These are phyloP conservation scores for Phasia obesa DNA, from an alignment of 2,888 invertebrate species.

Conservation along the genomic window DNA sequence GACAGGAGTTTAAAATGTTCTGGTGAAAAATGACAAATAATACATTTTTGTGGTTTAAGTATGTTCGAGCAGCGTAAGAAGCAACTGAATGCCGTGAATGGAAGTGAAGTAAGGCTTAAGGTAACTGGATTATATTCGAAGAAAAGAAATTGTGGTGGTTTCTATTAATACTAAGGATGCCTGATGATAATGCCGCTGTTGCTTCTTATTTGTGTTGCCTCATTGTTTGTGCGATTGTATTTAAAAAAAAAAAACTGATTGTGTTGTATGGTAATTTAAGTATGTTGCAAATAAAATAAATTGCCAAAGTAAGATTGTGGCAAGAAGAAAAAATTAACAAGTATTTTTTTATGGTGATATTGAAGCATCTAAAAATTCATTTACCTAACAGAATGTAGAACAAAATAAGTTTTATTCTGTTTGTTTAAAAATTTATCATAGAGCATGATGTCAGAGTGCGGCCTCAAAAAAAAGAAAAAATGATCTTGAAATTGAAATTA, in stretches of 20 bases:
- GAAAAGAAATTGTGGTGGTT: constrained; percentile 52
- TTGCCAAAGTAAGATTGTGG: constrained; percentile 44
- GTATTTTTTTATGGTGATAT: constrained; percentile 4
- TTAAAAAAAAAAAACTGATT: constrained; percentile 39
- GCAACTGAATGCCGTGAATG: neutral
- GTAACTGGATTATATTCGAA: constrained; percentile 61
- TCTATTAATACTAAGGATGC: neutral
- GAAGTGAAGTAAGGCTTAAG: constrained; percentile 61
- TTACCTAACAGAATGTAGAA: neutral
- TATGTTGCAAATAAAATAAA: constrained; percentile 67
- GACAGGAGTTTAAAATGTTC: constrained; percentile 68
- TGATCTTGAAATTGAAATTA: no score
- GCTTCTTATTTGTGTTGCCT: constrained; percentile 1
- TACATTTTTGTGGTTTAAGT: constrained; percentile 63
- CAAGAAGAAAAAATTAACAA: constrained; percentile 20
- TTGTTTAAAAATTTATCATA: neutral
- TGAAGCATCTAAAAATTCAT: neutral
- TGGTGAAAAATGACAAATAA: constrained; percentile 66
- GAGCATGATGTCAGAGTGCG: neutral
- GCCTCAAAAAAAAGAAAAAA: neutral
- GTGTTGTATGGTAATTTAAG: constrained; percentile 55
- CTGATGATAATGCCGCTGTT: constrained; percentile 14
- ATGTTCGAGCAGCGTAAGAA: neutral
- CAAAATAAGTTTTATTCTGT: neutral
- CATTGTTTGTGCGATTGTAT: constrained; percentile 25